These are phyloP conservation scores for Diplosoma virens DNA, from an alignment of 23 tunicate species.

Conservation along the genomic window DNA sequence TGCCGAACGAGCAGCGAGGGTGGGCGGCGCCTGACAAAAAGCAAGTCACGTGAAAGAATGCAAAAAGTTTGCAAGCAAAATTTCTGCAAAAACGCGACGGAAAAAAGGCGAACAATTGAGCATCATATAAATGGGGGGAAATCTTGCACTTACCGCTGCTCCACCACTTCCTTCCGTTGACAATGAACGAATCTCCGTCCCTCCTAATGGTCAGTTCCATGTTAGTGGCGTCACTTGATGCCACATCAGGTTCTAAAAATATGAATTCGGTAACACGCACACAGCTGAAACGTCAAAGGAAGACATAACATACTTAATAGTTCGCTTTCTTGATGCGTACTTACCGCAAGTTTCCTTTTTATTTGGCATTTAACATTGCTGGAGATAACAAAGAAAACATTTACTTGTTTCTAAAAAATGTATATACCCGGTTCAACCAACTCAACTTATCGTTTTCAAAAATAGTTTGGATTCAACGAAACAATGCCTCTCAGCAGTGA, in stretches of 20 bases:
- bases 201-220: slow-evolving; percentile 72
- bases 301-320: too few species aligned
- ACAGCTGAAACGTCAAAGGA: too few species aligned
- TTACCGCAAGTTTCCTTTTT: too few species aligned
- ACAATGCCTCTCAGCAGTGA: too few species aligned
- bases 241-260: slow-evolving; percentile 89
- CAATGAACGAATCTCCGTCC: slow-evolving; percentile 76
- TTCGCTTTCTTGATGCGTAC: too few species aligned
- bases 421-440: too few species aligned
- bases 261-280: too few species aligned
- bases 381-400: too few species aligned
- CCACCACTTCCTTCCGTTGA: slow-evolving; percentile 99
- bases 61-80: background rate
- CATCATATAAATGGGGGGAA: too few species aligned
- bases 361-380: too few species aligned
- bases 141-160: slow-evolving; percentile 72
- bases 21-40: slow-evolving; percentile 61
- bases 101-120: too few species aligned
- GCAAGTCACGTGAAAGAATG: background rate
- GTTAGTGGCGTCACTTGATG: slow-evolving; percentile 98
- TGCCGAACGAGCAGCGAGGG: slow-evolving; percentile 81
- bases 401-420: too few species aligned
- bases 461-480: background rate
- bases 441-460: background rate
- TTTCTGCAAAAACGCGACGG: background rate